phyloP scores from a whole-genome alignment of 2,797 vertebrate species.

The Gambusia yucatana region DNA sequence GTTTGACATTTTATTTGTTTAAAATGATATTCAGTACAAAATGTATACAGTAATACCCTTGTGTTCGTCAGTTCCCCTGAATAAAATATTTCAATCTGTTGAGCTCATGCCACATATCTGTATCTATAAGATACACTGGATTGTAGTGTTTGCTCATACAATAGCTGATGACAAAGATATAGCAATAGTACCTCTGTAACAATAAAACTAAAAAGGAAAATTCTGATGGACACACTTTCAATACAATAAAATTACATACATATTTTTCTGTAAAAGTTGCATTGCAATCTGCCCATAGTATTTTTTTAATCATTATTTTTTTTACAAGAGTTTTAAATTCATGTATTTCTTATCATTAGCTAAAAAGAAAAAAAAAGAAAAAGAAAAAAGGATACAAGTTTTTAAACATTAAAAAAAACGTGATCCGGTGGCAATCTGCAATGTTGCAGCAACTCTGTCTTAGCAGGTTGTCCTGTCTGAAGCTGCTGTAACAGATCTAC shows the following conservation, averaged over 20 bases:
- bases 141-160: slow-evolving; percentile 89
- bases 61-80: slow-evolving; percentile 85
- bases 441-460: slow-evolving; percentile 41
- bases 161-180: slow-evolving; percentile 84
- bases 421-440: slow-evolving; percentile 82
- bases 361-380: slow-evolving; percentile 87
- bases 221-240: slow-evolving; percentile 86
- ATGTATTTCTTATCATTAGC: slow-evolving; percentile 83
- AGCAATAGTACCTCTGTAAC: slow-evolving; percentile 96
- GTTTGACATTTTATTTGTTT: slow-evolving; percentile 87
- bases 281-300: slow-evolving; percentile 93
- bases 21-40: slow-evolving; percentile 98
- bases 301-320: slow-evolving; percentile 10
- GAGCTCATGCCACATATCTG: slow-evolving; percentile 91
- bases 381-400: slow-evolving; percentile 86
- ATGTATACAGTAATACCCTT: slow-evolving; percentile 91
- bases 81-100: slow-evolving; percentile 93
- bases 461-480: slow-evolving; percentile 69
- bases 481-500: slow-evolving; percentile 77
- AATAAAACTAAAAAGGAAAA: slow-evolving; percentile 86
- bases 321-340: slow-evolving; percentile 85
- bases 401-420: slow-evolving; percentile 83
- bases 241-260: slow-evolving; percentile 89
- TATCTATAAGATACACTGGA: slow-evolving; percentile 99
- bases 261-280: slow-evolving; percentile 89